Evolutionary conservation across 2,888 invertebrate species (phyloP), one percentile per base, ranked within the genome.

Genomic region (Hyposoter didymator): DNA sequence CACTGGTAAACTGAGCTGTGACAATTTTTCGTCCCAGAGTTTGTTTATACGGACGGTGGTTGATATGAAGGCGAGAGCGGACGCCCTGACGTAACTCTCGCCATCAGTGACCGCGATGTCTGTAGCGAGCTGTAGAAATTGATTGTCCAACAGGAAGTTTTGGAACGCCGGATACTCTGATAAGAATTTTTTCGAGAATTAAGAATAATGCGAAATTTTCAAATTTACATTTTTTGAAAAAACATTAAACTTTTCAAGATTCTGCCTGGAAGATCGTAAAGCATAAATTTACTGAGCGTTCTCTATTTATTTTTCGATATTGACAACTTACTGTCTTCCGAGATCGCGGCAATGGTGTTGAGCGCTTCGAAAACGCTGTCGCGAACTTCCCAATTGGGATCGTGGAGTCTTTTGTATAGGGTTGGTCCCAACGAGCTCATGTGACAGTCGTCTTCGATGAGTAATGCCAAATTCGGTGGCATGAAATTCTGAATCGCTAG

Each of bases 151-250:
- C 52, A 97, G 94, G 88, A 97, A 96, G 87, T 95, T 95, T 94
- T 97, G 97, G 92, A 97, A 97, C 28, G 97, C 96, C 14, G 97
- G 97, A 93, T 96, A 97, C 92, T 97, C 97, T 97, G 94, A 3
- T 94, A 94, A 86, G 83, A 85, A 89, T 76, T 55, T 6, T 2
- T 17, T 5, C 12, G 5, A 49, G 76, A 76, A 82, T 19, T 45
- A 43, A 22, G n/a, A 76, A 79, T 70, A 32, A 69, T 32, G 14
- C 5, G 35, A 39, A 12, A 39, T 8, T 28, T 47, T 7, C 19
- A 32, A n/a, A 45, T 10, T 2, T n/a, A 2, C 8, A 52, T 10
- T 1, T 52, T 19, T 52, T 1, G 19, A 52, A 19, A 35, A 35
- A 35, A 35, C n/a, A 35, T 0, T 35, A 19, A 52, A 19, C n/a